A percentile compares a stretch with the other conserved stretches of the same genome.
phyloP scores from a whole-genome alignment of 2,888 invertebrate genomes.

The Dasypogon diadema region DNA sequence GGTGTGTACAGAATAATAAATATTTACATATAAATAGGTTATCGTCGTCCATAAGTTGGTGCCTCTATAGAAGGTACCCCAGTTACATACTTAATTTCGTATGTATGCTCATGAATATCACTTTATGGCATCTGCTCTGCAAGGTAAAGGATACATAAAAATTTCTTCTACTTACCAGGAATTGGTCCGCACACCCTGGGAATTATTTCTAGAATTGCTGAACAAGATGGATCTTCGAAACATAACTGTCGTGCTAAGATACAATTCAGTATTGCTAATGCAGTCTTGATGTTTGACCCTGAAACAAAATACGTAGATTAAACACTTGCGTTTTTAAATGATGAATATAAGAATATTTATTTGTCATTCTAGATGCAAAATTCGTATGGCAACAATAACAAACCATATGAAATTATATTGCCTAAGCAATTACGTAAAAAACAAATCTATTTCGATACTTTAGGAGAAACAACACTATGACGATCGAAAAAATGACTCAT shows the following conservation, averaged over 20 bases:
- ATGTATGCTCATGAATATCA: conserved; percentile 41
- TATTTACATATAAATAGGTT: conserved; percentile 45
- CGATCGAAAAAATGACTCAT: too few species aligned
- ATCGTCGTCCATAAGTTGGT: conserved; percentile 31
- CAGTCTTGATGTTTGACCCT: conserved; percentile 85
- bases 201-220: conserved; percentile 90
- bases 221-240: conserved; percentile 91
- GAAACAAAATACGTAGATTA: conserved; percentile 65
- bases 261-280: conserved; percentile 88
- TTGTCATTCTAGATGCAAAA: too few species aligned
- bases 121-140: conserved; percentile 29
- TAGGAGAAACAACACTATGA: too few species aligned
- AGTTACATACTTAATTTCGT: conserved; percentile 41
- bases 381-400: too few species aligned
- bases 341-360: too few species aligned
- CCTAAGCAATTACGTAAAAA: too few species aligned
- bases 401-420: too few species aligned
- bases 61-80: neutral
- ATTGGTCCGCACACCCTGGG: conserved; percentile 92
- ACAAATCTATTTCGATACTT: too few species aligned
- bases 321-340: too few species aligned
- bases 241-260: conserved; percentile 88
- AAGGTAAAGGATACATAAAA: neutral
- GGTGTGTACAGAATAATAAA: conserved; percentile 2
- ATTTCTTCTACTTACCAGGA: conserved; percentile 77